These are phyloP conservation scores for Drosophila nasuta DNA, from an alignment of 1,140 invertebrate species.

Conservation along the genomic window DNA sequence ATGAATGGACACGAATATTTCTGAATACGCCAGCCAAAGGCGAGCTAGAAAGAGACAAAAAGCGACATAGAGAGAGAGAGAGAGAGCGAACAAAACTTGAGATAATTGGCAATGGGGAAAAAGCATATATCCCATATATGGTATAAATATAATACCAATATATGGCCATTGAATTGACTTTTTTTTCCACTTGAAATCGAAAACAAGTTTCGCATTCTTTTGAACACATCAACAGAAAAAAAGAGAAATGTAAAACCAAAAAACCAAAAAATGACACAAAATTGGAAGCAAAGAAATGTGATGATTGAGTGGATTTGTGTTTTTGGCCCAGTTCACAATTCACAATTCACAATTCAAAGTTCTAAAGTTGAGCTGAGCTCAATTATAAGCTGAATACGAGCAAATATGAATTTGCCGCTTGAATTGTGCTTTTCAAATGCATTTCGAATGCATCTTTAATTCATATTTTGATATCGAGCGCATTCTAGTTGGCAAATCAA, in stretches of 20 bases:
- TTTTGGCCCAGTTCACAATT: too few species aligned
- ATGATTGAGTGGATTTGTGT: too few species aligned
- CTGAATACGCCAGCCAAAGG: neutral
- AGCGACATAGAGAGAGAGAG: neutral
- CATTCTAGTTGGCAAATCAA: too few species aligned
- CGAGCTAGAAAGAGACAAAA: neutral
- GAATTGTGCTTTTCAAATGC: too few species aligned
- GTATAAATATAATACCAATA: neutral
- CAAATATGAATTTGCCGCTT: too few species aligned
- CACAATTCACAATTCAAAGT: too few species aligned
- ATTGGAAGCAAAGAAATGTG: too few species aligned
- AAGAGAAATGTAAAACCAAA: neutral
- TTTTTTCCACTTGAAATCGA: conserved; percentile 10
- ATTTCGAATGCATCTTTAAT: too few species aligned
- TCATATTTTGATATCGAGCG: too few species aligned
- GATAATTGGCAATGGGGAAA: conserved; percentile 21
- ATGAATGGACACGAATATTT: conserved; percentile 46
- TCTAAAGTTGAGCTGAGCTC: too few species aligned
- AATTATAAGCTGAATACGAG: too few species aligned
- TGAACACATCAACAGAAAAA: neutral
- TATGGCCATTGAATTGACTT: conserved; percentile 6
- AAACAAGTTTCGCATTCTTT: conserved; percentile 12
- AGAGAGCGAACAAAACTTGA: conserved; percentile 7
- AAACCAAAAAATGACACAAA: neutral
- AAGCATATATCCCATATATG: neutral